Base-by-base conservation (phyloP, 2,797 vertebrate species). In the Pipistrellus pygmaeus region DNA sequence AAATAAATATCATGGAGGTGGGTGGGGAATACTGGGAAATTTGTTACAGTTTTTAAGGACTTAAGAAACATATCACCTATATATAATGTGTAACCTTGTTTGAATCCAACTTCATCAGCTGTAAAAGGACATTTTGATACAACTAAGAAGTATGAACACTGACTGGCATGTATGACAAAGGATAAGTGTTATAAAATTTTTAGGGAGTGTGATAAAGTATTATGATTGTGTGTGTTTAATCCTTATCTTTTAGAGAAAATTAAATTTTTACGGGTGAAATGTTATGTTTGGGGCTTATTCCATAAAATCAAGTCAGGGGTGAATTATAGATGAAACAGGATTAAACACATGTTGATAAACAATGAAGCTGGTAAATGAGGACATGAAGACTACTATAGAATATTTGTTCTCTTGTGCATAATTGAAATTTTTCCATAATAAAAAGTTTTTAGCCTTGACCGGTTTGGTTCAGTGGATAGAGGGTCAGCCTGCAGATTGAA, bases 41-140 rank as follows among this genome's bases (percentile, higher is more conserved):
- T 2, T 9, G n/a, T 46, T 78, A 82, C 0, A 82, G 53, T 83
- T 73, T 73, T 77, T 41, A 41, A 93, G 87, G 72, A 77, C 23
- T 83, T 93, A 81, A 85, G 32, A 87, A 81, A 88, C 2, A 6
- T 64, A 77, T 66, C n/a, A 80, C 71, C 84, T 76, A 76, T 88
- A 35, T 20, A 2, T 66, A 86, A 73, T 18, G 15, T 17, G 3
- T 85, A 87, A 80, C 8, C 21, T 57, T 88, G 44, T 86, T 83
- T 90, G n/a, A 23, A 73, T 75, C 60, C 15, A 90, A 14, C 71
- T 69, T 83, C 53, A 62, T 12, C 38, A 80, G 57, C 38, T 87
- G 15, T 35, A 62, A 90, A 87, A 73, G 35, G 25, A 84, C 30
- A 87, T 21, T 78, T 84, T 30, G 32, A 86, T 68, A 95, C 25